A percentile compares a stretch with the other conserved stretches of the same genome.
phyloP scores from a whole-genome alignment of 2,797 vertebrate species.

The Phoeniculus purpureus region DNA sequence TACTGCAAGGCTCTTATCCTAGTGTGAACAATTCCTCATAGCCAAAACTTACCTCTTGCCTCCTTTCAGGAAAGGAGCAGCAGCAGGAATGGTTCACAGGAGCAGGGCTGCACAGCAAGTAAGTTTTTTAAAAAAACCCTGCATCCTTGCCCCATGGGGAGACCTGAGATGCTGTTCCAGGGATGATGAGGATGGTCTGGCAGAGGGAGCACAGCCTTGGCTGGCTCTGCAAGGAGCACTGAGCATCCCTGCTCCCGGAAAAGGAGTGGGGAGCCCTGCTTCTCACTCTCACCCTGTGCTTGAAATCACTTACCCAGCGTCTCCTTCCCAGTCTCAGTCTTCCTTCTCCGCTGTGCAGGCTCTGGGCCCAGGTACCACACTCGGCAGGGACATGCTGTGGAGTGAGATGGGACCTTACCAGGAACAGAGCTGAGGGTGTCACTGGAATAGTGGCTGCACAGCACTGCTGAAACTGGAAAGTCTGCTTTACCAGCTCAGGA shows the following conservation, averaged over 20 bases:
- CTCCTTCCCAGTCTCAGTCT: not conserved
- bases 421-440: not conserved
- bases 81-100: not conserved
- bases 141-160: not conserved
- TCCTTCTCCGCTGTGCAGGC: not conserved
- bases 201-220: not conserved
- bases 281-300: not conserved
- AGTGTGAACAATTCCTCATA: not conserved
- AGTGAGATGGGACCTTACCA: rapidly evolving
- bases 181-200: rapidly evolving
- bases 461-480: constrained; percentile 32
- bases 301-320: not conserved
- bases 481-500: constrained; percentile 60
- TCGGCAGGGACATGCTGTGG: not conserved
- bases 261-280: not conserved
- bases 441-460: not conserved
- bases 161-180: not conserved
- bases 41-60: not conserved
- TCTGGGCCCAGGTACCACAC: rapidly evolving
- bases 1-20: not conserved
- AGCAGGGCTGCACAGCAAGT: rapidly evolving
- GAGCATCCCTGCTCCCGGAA: not conserved
- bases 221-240: not conserved
- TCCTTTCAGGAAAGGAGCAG: rapidly evolving
- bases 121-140: not conserved